Percentiles rank a stretch among this genome's conserved stretches.
These are phyloP conservation scores for Stenopsyche tienmushanensis DNA, from an alignment of 1,140 invertebrate species.

Conservation along the genomic window DNA sequence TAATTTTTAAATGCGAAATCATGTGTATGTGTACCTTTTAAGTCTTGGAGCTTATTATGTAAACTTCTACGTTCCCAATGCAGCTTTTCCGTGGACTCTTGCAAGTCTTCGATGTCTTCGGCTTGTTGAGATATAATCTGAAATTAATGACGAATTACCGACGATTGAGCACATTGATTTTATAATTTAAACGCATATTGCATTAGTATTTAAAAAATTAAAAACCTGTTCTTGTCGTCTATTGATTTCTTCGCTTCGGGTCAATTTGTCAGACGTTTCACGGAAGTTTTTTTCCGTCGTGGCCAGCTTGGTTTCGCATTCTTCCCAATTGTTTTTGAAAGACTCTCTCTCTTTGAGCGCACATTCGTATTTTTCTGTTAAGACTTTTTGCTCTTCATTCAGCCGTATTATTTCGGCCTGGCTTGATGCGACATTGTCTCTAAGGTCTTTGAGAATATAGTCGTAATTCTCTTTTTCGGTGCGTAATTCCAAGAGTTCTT, in stretches of 20 bases:
- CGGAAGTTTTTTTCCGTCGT: conserved; percentile 15
- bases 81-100: conserved; percentile 31
- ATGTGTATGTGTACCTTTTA: conserved; percentile 49
- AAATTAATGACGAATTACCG: too few species aligned
- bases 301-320: too few species aligned
- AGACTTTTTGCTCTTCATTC: neutral
- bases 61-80: conserved; percentile 47
- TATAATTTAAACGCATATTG: too few species aligned
- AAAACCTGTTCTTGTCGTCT: conserved; percentile 31
- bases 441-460: neutral
- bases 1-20: neutral
- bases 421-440: conserved; percentile 5
- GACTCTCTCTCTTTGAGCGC: conserved; percentile 25
- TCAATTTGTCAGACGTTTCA: conserved; percentile 15
- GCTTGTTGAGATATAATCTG: conserved; percentile 32
- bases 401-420: neutral
- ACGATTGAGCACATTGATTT: too few species aligned
- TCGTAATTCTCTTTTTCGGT: conserved; percentile 41
- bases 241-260: conserved; percentile 17
- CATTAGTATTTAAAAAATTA: neutral
- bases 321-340: too few species aligned
- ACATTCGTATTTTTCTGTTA: conserved; percentile 37
- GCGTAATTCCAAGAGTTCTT: conserved; percentile 41
- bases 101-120: conserved; percentile 28
- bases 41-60: conserved; percentile 54